Conservation (phyloP, 2,113 vertebrate genomes). For the Plestiodon gilberti region DNA sequence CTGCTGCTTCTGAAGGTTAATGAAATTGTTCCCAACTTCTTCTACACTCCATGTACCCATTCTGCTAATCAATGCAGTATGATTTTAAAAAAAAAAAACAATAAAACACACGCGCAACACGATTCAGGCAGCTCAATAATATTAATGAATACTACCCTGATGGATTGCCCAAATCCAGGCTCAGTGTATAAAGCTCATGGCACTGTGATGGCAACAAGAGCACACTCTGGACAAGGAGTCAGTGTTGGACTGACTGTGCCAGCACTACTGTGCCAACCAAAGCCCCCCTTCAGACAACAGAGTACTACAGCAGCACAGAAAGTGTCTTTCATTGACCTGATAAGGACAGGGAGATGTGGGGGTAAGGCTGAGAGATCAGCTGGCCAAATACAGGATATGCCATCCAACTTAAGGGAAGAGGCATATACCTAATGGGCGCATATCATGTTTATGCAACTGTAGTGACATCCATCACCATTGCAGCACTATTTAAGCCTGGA, state of each 20-base stretch:
- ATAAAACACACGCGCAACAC: background rate
- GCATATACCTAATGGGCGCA: background rate
- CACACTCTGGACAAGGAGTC: background rate
- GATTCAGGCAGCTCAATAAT: background rate
- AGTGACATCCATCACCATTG: background rate
- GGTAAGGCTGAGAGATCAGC: background rate
- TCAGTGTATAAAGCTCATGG: background rate
- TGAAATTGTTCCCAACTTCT: background rate
- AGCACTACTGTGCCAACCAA: background rate
- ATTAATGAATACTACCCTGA: background rate
- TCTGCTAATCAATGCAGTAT: slow-evolving; percentile 3
- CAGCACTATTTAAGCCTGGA: background rate
- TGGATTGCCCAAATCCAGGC: background rate
- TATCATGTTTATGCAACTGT: background rate
- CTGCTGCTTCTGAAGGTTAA: background rate
- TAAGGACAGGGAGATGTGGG: background rate
- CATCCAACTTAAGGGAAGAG: background rate
- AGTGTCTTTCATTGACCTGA: background rate
- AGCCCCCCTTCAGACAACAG: background rate
- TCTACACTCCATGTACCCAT: background rate
- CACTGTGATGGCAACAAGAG: background rate
- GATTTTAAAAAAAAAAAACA: background rate
- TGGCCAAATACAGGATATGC: background rate
- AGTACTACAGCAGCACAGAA: background rate
- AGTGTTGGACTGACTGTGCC: background rate